phyloP scores from a whole-genome alignment of 2,888 invertebrate genomes.

The Drosophila nigricruria region DNA sequence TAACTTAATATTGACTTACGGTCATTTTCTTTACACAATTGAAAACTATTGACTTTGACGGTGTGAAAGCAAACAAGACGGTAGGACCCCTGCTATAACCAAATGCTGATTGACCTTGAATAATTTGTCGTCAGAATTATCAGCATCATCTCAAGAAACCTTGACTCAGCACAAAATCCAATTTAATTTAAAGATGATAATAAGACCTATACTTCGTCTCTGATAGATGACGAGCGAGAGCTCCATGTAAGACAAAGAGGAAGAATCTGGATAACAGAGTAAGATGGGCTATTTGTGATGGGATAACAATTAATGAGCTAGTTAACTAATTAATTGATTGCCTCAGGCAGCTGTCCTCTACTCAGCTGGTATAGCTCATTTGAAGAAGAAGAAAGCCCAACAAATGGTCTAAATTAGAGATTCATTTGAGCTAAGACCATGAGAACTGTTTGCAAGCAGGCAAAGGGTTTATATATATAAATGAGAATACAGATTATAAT shows the following conservation, averaged over 20 bases:
- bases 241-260: constrained; percentile 29
- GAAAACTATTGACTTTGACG: constrained; percentile 61
- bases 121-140: constrained; percentile 23
- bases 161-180: constrained; percentile 39
- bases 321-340: constrained; percentile 43
- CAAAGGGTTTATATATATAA: background rate
- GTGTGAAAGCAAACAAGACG: background rate
- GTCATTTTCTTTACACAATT: constrained; percentile 55
- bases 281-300: constrained; percentile 7
- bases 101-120: constrained; percentile 41
- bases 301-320: constrained; percentile 56
- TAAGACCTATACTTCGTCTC: background rate
- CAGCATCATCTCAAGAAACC: constrained; percentile 7
- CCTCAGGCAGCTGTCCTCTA: too few species aligned
- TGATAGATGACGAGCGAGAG: too few species aligned
- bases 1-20: constrained; percentile 72
- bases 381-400: too few species aligned
- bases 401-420: background rate
- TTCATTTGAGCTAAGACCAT: background rate
- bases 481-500: background rate
- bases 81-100: constrained; percentile 1
- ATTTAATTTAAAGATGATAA: constrained; percentile 41
- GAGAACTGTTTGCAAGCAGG: background rate
- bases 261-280: background rate
- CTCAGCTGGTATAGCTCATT: too few species aligned